Conservation (phyloP, 2,797 vertebrate genomes). For the Pseudochirops cupreus region DNA sequence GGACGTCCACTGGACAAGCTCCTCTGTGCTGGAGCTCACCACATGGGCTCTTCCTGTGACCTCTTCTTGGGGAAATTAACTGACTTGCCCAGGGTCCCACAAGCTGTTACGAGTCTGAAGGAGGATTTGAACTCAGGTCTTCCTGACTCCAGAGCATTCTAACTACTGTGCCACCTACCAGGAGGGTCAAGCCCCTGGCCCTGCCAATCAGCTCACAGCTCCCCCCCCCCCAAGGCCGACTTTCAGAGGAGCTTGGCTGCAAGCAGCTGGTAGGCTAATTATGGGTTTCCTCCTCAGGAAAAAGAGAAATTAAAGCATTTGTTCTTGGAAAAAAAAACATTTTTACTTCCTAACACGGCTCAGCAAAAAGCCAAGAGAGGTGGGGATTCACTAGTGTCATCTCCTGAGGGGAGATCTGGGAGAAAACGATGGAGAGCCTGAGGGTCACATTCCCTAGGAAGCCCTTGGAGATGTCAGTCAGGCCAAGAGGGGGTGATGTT, state of each 20-base stretch:
- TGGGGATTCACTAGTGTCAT: background rate
- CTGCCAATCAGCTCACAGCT: background rate
- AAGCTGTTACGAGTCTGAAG: background rate
- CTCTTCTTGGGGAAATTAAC: background rate
- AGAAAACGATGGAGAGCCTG: background rate
- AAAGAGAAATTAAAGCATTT: background rate
- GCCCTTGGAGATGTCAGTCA: background rate
- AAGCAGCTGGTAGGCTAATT: slow-evolving; percentile 33
- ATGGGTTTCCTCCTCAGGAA: slow-evolving; percentile 1
- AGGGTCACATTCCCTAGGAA: background rate
- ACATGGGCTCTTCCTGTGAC: background rate
- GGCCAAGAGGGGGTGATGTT: background rate
- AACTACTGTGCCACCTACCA: background rate
- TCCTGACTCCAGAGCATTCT: background rate
- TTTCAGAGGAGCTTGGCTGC: background rate
- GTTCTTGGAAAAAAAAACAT: background rate
- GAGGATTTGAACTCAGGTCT: background rate
- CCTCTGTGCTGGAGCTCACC: background rate
- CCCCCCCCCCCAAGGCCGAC: too few species aligned
- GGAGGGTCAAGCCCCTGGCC: background rate
- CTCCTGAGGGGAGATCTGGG: background rate
- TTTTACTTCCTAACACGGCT: background rate
- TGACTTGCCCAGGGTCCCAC: background rate
- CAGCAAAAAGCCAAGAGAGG: background rate
- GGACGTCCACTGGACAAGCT: background rate